Conservation (phyloP, 1,140 invertebrate species). For the Drosophila varians region DNA sequence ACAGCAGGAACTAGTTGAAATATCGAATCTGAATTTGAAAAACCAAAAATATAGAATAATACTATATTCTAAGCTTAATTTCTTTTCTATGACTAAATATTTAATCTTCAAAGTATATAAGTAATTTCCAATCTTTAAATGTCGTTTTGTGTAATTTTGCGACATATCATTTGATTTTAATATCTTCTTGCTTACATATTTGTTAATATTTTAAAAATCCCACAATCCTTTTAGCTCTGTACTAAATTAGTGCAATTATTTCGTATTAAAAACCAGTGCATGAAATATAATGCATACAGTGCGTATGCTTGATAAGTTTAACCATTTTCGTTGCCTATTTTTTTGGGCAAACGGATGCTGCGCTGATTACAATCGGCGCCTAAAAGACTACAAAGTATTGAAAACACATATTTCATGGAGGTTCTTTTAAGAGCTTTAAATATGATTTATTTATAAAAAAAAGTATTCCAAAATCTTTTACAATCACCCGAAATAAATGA, state of each 20-base stretch:
- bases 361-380: not conserved
- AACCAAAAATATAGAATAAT: no score
- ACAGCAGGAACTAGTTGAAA: not conserved
- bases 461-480: conserved; percentile 22
- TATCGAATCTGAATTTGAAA: not conserved
- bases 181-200: no score
- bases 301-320: not conserved
- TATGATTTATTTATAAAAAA: not conserved
- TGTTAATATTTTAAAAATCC: no score
- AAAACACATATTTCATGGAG: not conserved
- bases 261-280: no score
- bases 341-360: not conserved
- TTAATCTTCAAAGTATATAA: no score
- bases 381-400: conserved; percentile 31
- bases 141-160: no score
- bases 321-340: not conserved
- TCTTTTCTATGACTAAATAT: no score
- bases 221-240: no score
- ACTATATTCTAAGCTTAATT: no score
- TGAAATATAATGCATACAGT: not conserved
- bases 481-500: conserved; percentile 39
- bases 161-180: no score
- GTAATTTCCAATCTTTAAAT: no score
- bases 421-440: conserved; percentile 1
- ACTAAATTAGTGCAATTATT: no score